Conservation (phyloP, 2,113 vertebrate genomes). For the Indicator maculatus region DNA sequence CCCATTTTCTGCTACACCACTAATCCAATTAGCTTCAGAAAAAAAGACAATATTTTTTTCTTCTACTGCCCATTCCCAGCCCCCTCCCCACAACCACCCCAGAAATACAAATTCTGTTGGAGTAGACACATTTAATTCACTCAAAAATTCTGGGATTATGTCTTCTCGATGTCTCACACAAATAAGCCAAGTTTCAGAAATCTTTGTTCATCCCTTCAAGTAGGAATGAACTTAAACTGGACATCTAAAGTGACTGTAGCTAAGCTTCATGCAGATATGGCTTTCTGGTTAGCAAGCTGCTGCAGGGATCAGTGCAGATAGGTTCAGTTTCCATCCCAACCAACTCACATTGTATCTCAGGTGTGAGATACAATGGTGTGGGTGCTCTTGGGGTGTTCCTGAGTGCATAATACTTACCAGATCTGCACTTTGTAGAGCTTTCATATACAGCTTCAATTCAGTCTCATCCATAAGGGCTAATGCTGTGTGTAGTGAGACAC, state of each 20-base stretch:
- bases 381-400: not conserved
- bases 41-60: not conserved
- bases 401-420: not conserved
- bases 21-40: not conserved
- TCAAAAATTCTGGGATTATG: not conserved
- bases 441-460: not conserved
- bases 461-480: not conserved
- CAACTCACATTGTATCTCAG: not conserved
- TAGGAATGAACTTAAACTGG: not conserved
- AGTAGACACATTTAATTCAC: not conserved
- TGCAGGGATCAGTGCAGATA: not conserved
- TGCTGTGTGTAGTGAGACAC: not conserved
- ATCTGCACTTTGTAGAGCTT: not conserved
- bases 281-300: not conserved
- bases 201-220: not conserved
- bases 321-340: not conserved
- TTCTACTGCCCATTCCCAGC: accelerated
- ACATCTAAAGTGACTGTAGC: not conserved
- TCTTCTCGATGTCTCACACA: not conserved
- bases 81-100: too few relatives aligned
- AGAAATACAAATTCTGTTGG: not conserved
- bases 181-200: not conserved
- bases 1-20: not conserved
- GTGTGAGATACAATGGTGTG: too few relatives aligned
- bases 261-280: not conserved